Evolutionary conservation across 2,113 vertebrate species (phyloP).

Genomic region (Clarias magur): DNA sequence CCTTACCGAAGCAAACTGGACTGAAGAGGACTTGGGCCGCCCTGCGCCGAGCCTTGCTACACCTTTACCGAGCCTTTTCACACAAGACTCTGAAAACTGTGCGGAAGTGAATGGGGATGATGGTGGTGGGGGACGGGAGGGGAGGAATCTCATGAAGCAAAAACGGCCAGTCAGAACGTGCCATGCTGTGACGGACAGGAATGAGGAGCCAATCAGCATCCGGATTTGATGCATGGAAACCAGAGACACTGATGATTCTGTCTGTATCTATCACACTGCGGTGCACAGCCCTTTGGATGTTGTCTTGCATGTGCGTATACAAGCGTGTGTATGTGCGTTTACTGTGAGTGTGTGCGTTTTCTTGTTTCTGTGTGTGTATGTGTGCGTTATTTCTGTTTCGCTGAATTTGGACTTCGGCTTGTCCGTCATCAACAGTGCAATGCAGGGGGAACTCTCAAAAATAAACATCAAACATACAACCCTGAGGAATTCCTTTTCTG

Average conservation of each 20-base stretch:
- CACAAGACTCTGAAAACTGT: slow-evolving; percentile 21
- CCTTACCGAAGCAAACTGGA: slow-evolving; percentile 66
- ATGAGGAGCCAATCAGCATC: slow-evolving; percentile 47
- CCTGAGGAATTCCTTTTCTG: slow-evolving; percentile 59
- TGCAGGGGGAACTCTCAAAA: slow-evolving; percentile 53
- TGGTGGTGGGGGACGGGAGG: not conserved
- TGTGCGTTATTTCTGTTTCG: slow-evolving; percentile 55
- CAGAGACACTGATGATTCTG: slow-evolving; percentile 42
- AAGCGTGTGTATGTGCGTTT: slow-evolving; percentile 38
- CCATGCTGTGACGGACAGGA: slow-evolving; percentile 31
- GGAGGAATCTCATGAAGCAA: not conserved
- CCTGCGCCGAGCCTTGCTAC: slow-evolving; percentile 24
- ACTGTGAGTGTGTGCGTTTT: slow-evolving; percentile 8
- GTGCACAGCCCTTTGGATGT: slow-evolving; percentile 44
- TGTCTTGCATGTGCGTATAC: slow-evolving; percentile 60
- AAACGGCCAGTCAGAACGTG: slow-evolving; percentile 38
- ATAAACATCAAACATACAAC: slow-evolving; percentile 62
- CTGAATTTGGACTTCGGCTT: slow-evolving; percentile 55
- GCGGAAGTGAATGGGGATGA: not conserved
- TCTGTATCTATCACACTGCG: slow-evolving; percentile 46
- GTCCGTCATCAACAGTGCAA: slow-evolving; percentile 60
- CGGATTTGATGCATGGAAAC: slow-evolving; percentile 42
- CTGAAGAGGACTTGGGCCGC: slow-evolving; percentile 37
- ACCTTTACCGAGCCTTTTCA: slow-evolving; percentile 35
- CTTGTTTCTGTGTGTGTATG: slow-evolving; percentile 9